Base-by-base conservation (phyloP, 2,888 invertebrate species). In the Leptopilina myrica region DNA sequence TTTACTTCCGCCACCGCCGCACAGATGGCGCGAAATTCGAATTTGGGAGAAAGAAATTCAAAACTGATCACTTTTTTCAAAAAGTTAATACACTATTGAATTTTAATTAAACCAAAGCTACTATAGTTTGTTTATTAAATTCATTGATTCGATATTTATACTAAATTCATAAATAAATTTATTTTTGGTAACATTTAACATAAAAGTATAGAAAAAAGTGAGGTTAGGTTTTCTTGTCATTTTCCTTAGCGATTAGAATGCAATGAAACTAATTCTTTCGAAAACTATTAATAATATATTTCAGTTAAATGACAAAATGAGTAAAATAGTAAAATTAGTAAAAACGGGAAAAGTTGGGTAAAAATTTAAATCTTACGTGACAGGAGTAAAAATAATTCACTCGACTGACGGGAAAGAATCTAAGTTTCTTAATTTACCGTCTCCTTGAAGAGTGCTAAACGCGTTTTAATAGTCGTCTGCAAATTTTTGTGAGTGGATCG, bases 401-500 rank as follows among this genome's bases (percentile, higher is more conserved):
- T 62, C 8, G 4, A 20, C n/a, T 9, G 20, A 15, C 62, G 62
- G 3, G 6, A 9, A 9, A 20, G 20, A 20, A 62, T 53, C 12
- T 53, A 14, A 8, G 69, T 20, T 69, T 49, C 9, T 1, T 3
- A 33, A 14, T n/a, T n/a, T 43, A 43, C 43, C 66, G 66, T 20
- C 20, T 9, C 15, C 15, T 62, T 59, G 59, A 59, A 62, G 11
- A 62, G 5, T 15, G 62, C 8, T 20, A 20, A 62, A 20, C 62
- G 62, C 20, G 62, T 9, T 62, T 62, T 62, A 33, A 20, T n/a
- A 59, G 11, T 59, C 15, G 59, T 15, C 59, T 59, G 15, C 14
- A 59, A 20, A 59, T 69, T 73, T 33, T 73, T 33, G 69, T 7
- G 69, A 33, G 56, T 73, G 69, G 20, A 56, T 73, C 26, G 53